Evolutionary conservation across 2,113 vertebrate species (phyloP), one percentile per base, ranked within the genome.

Genomic region (Monopterus albus): DNA sequence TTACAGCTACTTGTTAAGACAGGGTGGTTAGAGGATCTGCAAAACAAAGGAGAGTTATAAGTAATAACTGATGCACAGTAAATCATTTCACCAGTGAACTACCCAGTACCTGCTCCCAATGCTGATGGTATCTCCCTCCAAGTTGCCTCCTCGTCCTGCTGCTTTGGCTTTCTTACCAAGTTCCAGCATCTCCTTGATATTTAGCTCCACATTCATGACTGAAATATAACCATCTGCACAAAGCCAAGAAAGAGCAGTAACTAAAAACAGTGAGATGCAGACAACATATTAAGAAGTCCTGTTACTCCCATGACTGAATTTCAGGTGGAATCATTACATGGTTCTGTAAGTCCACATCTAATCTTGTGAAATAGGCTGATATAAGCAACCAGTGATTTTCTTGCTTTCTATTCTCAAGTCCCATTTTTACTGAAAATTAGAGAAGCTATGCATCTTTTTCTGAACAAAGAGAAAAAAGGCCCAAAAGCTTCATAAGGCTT

Each of bases 1-100:
- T 90, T 78, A 94, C 93, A 94, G 43, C 93, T 94, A 83, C 91
- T 92, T 14, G 87, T 85, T 6, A 85, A 81, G 4, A 86, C 59
- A 1, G 67, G 90, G 15, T 90, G 85, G 26, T 59, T 86, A 1
- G 92, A 94, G 1, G 91, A 93, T 77, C 93, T 94, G 85, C 5
- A 80, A 87, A 68, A 60, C 7, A 65, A 33, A 67, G 7, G 55
- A 38, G 0, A 7, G 7, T 14, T 14, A 15, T 0, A n/a, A 53
- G 12, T 13, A 20, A 42, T n/a, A n/a, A n/a, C n/a, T n/a, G n/a
- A n/a, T n/a, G n/a, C n/a, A n/a, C n/a, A n/a, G n/a, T n/a, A n/a
- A n/a, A n/a, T n/a, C n/a, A n/a, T n/a, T 1, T 14, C 2, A 31
- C 29, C 8, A 33, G 20, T 5, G 18, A 35, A n/a, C 15, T 23